phyloP scores from a whole-genome alignment of 2,888 invertebrate species.

The Xanthorhoe spadicearia region DNA sequence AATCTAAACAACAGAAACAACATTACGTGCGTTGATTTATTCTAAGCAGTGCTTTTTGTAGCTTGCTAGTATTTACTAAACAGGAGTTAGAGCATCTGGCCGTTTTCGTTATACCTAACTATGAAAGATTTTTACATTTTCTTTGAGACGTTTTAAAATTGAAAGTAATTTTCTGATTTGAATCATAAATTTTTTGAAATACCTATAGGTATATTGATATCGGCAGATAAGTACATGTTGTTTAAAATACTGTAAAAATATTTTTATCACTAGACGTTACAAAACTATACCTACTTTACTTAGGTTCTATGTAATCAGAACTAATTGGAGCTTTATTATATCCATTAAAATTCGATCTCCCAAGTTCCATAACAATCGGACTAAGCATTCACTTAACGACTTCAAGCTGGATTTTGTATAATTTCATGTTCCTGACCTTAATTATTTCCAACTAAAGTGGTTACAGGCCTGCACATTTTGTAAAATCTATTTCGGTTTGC shows the following conservation, averaged over 20 bases:
- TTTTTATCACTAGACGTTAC: background rate
- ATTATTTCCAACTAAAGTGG: conserved; percentile 29
- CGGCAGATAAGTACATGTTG: background rate
- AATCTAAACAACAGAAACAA: conserved; percentile 8
- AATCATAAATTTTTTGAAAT: too few species aligned
- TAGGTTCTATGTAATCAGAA: background rate
- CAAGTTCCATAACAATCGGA: conserved; percentile 25
- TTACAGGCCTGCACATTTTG: conserved; percentile 31
- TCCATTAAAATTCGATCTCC: conserved; percentile 11
- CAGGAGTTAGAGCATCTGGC: too few species aligned
- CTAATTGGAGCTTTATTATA: background rate
- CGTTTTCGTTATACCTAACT: too few species aligned
- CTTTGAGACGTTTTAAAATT: too few species aligned
- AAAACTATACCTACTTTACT: background rate
- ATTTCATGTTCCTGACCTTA: conserved; percentile 30
- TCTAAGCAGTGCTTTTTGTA: background rate
- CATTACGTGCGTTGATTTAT: conserved; percentile 1
- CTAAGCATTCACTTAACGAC: conserved; percentile 24
- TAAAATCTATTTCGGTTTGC: conserved; percentile 40
- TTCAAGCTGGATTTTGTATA: conserved; percentile 14
- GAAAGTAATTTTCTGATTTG: too few species aligned
- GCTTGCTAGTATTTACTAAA: too few species aligned
- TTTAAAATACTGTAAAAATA: too few species aligned
- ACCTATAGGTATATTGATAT: too few species aligned
- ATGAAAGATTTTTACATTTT: too few species aligned